A percentile compares a stretch with the other conserved stretches of the same genome.
These are phyloP conservation scores for Oreotragus oreotragus DNA, from an alignment of 2,113 vertebrate genomes.

Conservation along the genomic window DNA sequence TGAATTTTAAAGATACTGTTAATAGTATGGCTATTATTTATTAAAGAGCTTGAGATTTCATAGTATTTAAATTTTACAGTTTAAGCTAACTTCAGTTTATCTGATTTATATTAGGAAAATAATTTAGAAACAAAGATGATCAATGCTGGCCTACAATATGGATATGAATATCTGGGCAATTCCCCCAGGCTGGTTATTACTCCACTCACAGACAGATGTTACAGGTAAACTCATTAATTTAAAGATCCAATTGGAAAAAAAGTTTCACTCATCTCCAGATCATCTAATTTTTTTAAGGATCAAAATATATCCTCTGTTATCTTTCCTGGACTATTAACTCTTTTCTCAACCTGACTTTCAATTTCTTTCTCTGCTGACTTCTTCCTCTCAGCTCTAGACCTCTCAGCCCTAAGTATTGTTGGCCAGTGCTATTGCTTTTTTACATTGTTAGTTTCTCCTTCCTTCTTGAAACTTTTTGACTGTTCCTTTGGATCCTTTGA, in stretches of 20 bases:
- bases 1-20: not conserved
- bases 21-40: not conserved
- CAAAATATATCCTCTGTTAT: not conserved
- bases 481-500: not conserved
- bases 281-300: not conserved
- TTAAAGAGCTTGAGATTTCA: not conserved
- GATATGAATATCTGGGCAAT: constrained; percentile 93
- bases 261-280: not conserved
- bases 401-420: not conserved
- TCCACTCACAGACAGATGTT: constrained; percentile 92
- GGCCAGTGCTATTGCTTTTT: not conserved
- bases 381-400: not conserved
- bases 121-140: constrained; percentile 94
- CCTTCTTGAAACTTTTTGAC: not conserved
- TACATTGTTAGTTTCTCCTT: not conserved
- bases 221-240: constrained; percentile 82
- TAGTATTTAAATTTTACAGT: not conserved
- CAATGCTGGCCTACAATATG: constrained; percentile 90
- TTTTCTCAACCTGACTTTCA: not conserved
- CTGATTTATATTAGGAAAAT: constrained; percentile 81
- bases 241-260: not conserved
- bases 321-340: not conserved
- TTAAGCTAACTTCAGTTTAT: constrained; percentile 27
- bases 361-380: not conserved
- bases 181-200: constrained; percentile 91